Conservation (phyloP, 2,113 vertebrate species). For the Ranitomeya variabilis region DNA sequence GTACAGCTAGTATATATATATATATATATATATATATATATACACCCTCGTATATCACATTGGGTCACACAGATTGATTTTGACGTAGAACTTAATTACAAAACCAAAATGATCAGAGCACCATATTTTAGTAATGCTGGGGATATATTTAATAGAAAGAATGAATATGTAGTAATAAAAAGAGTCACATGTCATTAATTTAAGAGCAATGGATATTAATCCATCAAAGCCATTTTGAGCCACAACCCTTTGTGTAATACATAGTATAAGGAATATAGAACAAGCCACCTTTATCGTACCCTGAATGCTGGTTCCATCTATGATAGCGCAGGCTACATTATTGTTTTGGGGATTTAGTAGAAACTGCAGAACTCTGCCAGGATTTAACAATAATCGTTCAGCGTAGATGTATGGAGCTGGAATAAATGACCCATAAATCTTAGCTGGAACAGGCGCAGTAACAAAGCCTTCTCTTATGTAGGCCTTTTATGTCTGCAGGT, state of each 20-base stretch:
- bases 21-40: no score
- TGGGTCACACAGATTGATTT: no score
- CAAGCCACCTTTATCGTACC: not conserved
- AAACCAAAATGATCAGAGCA: not conserved
- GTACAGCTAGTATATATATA: no score
- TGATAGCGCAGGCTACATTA: not conserved
- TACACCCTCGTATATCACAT: no score
- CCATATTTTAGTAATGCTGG: not conserved
- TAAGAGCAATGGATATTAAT: not conserved
- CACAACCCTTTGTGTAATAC: not conserved
- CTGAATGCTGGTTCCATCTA: not conserved
- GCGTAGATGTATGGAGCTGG: conserved; percentile 13
- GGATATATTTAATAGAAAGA: not conserved
- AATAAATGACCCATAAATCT: conserved; percentile 26
- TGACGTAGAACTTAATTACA: not conserved
- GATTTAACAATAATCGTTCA: not conserved
- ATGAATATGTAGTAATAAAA: not conserved
- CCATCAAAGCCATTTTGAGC: not conserved
- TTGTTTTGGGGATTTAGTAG: conserved; percentile 7
- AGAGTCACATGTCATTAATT: not conserved
- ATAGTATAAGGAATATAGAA: not conserved
- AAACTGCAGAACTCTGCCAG: conserved; percentile 14
- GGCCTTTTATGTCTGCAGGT: conserved; percentile 37
- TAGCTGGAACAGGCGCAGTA: not conserved
- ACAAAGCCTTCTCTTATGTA: conserved; percentile 26